Evolutionary conservation across 2,797 vertebrate genomes (phyloP).

Genomic region (Thamnophis elegans): DNA sequence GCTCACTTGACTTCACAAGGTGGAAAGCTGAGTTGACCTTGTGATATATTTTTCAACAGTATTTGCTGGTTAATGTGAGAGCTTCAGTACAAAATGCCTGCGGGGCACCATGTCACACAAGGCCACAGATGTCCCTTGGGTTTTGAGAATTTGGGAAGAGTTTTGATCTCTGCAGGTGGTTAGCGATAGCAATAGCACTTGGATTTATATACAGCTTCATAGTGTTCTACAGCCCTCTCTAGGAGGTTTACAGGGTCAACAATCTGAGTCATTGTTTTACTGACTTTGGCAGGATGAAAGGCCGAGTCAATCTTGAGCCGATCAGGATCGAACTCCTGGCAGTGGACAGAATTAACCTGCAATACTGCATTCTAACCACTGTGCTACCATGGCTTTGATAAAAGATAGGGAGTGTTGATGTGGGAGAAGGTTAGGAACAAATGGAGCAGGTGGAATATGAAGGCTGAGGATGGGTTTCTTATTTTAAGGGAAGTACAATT

Average conservation of each 20-base stretch:
- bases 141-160: background rate
- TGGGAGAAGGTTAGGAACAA: background rate
- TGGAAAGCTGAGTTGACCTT: background rate
- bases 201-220: background rate
- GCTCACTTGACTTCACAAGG: slow-evolving; percentile 25
- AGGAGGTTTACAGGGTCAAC: background rate
- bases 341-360: background rate
- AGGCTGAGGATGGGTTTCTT: background rate
- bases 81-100: background rate
- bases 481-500: background rate
- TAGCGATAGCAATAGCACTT: background rate
- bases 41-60: background rate
- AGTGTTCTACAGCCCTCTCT: background rate
- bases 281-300: background rate
- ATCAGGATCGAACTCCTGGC: background rate
- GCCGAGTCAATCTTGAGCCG: too few species aligned
- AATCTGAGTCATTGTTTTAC: background rate
- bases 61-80: background rate
- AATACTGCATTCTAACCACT: background rate
- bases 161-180: background rate
- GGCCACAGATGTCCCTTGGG: background rate
- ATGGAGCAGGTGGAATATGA: background rate
- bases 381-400: background rate
- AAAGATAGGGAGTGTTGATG: background rate
- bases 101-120: background rate